Base-by-base conservation (phyloP, 2,113 vertebrate species). In the Clupea harengus region DNA sequence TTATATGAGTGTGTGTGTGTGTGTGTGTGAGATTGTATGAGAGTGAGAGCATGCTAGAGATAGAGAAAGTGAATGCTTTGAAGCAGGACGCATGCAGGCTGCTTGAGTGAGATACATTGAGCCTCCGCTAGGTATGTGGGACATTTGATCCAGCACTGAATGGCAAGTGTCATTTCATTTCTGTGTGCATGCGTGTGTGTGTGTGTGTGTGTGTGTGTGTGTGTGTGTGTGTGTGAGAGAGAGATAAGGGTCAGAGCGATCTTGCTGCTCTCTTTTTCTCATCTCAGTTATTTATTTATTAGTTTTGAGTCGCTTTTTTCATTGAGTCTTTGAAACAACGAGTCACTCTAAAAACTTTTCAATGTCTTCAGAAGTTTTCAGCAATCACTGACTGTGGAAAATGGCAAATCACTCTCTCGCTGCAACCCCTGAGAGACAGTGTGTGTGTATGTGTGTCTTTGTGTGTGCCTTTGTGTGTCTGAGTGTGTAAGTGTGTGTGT, bases 41-140 rank as follows among this genome's bases (percentile, higher is more conserved):
- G 10, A 72, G 64, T 72, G 64, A 28, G 64, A 28, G 13, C 22
- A 25, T 72, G 64, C 64, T 9, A 72, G 25, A 72, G 64, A 32
- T 72, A 32, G n/a, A 32, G 64, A 32, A 72, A 72, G 64, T 72
- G 64, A 72, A 72, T 25, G 64, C 64, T 72, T 72, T 72, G 64
- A 72, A 72, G 64, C n/a, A 10, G 25, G 64, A 25, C n/a, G 25
- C 64, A 72, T 72, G 64, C 64, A 72, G 64, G 64, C 64, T 13
- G 11, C 64, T 22, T 72, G 64, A 13, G 64, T 13, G 64, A 32
- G n/a, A 72, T 15, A 72, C 64, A 72, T 2, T 72, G 32, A 72
- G n/a, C 28, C 25, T 72, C 25, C 9, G 25, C 64, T 72, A 72
- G 32, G 64, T 2, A 72, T 32, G 25, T 25, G 25, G 64, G 64